Base-by-base conservation (phyloP, 1,140 invertebrate genomes). In the Oscheius sp. region DNA sequence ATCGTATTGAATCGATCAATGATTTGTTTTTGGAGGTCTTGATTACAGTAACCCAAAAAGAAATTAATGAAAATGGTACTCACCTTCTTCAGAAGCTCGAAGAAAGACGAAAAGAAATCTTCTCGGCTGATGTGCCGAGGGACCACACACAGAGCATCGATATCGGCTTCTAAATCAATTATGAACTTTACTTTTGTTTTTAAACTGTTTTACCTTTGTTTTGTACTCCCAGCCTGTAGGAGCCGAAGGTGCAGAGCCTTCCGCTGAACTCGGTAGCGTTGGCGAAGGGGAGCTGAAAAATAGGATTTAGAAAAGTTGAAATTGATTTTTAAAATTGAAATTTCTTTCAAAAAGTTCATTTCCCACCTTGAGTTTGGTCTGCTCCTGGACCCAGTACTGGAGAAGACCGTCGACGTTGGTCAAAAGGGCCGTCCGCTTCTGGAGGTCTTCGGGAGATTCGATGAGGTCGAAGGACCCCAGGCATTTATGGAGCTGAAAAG, bases 241-340 rank as follows among this genome's bases (percentile, higher is more conserved):
- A 99, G 58, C 97, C 97, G 88, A 99, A 99, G 31, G 97, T 99
- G 82, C 95, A 98, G 71, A 99, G 94, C 87, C 97, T 97, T 2
- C 97, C 97, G 59, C 95, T 95, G 75, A 96, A 61, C 10, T 73
- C 62, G 2, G 42, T 29, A 7, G 64, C 70, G 7, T 38, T 73
- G 46, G 1, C n/a, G 13, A 13, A 34, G 38, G n/a, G 34, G 29
- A 18, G 4, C 59, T 68, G 4, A 68, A 58, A 58, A 67, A 49
- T 7, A 67, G 2, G 28, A 2, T 18, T 55, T 46, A 49, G 26
- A 13, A 1, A 32, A 46, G 45, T 31, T 29, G 20, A 49, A 31
- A 58, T n/a, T n/a, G n/a, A n/a, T n/a, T n/a, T n/a, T n/a, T n/a
- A n/a, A n/a, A n/a, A n/a, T n/a, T n/a, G n/a, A n/a, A n/a, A n/a